Percentiles rank a stretch among this genome's conserved stretches.
phyloP scores from a whole-genome alignment of 2,888 invertebrate genomes.

The Netelia virgata region DNA sequence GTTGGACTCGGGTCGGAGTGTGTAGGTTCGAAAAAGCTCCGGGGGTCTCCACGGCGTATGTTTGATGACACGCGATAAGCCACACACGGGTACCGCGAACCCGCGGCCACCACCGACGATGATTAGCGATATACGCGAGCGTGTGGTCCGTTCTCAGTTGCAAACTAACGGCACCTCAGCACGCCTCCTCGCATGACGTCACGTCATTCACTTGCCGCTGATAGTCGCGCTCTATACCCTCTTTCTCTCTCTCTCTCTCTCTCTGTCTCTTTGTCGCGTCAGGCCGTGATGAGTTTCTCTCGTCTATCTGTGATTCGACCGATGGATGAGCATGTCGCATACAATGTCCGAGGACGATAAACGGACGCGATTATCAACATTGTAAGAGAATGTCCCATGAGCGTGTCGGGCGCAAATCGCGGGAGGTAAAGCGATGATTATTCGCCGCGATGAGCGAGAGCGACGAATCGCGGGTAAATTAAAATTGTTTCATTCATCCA shows the following conservation, averaged over 20 bases:
- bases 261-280: background rate
- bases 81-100: slow-evolving; percentile 26
- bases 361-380: slow-evolving; percentile 36
- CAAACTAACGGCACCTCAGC: slow-evolving; percentile 67
- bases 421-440: slow-evolving; percentile 10
- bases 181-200: slow-evolving; percentile 72
- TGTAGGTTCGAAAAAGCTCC: background rate
- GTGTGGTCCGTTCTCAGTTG: slow-evolving; percentile 7
- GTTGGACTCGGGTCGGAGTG: background rate
- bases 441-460: background rate
- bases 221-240: slow-evolving; percentile 31
- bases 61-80: slow-evolving; percentile 64
- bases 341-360: slow-evolving; percentile 33
- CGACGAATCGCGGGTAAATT: slow-evolving; percentile 23
- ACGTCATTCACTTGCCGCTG: slow-evolving; percentile 69
- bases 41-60: slow-evolving; percentile 32
- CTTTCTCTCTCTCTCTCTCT: background rate
- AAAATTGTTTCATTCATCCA: slow-evolving; percentile 49
- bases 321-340: slow-evolving; percentile 36
- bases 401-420: background rate
- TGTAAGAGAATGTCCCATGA: slow-evolving; percentile 30
- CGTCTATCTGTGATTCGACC: slow-evolving; percentile 22
- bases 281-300: slow-evolving; percentile 8
- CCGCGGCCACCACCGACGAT: slow-evolving; percentile 40
- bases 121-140: slow-evolving; percentile 58